phyloP scores from a whole-genome alignment of 2,888 invertebrate species.

The Lymantria dispar region DNA sequence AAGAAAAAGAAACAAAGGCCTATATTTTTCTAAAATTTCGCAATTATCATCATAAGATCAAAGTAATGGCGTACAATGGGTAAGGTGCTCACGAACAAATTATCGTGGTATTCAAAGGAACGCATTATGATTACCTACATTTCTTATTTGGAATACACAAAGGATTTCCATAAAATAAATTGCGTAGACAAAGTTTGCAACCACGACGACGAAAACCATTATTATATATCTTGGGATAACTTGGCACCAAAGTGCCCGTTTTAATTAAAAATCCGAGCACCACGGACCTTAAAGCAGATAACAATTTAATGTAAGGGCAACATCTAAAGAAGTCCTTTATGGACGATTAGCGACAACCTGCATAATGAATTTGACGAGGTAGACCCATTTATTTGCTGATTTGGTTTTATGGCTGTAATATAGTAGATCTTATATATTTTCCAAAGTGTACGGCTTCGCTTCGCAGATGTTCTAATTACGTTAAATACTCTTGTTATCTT shows the following conservation, averaged over 20 bases:
- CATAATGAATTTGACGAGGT: slow-evolving; percentile 56
- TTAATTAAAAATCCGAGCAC: slow-evolving; percentile 72
- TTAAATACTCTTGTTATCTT: no score
- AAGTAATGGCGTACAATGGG: no score
- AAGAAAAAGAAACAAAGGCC: no score
- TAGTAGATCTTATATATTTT: no score
- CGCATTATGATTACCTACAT: no score
- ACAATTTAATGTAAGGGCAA: slow-evolving; percentile 71
- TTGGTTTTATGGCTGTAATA: slow-evolving; percentile 11
- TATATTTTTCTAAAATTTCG: no score
- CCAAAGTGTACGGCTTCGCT: no score
- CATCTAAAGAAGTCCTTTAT: slow-evolving; percentile 67
- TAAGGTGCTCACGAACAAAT: no score
- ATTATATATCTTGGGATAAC: slow-evolving; percentile 62
- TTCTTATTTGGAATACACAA: not conserved
- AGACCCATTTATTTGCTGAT: slow-evolving; percentile 25
- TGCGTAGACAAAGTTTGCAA: slow-evolving; percentile 4
- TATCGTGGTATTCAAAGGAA: no score
- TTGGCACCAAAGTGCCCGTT: slow-evolving; percentile 67
- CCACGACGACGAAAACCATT: slow-evolving; percentile 52
- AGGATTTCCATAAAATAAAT: no score
- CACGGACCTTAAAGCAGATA: slow-evolving; percentile 62
- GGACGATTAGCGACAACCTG: slow-evolving; percentile 57
- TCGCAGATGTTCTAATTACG: no score
- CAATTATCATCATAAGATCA: no score